A percentile compares a stretch with the other conserved stretches of the same genome.
Conservation (phyloP, 2,113 vertebrate genomes). For the Pogona vitticeps region DNA sequence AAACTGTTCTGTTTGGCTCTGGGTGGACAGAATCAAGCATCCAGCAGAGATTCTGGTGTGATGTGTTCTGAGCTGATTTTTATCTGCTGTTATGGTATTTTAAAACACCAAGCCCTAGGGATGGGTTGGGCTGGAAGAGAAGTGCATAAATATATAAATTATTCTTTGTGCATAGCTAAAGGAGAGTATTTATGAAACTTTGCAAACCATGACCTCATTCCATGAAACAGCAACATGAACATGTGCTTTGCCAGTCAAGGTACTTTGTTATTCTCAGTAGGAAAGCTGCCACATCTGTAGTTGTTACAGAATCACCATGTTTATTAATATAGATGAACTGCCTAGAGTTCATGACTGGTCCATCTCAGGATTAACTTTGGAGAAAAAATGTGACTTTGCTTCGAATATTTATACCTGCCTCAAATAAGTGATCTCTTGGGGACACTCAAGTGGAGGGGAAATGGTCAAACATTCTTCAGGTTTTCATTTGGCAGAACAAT, state of each 20-base stretch:
- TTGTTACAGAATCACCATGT: neutral
- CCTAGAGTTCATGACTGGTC: neutral
- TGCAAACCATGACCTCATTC: constrained; percentile 4
- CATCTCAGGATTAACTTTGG: neutral
- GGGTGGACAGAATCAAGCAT: neutral
- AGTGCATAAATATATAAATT: constrained; percentile 19
- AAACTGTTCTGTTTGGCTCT: neutral
- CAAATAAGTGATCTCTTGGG: neutral
- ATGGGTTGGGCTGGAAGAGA: neutral
- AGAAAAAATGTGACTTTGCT: neutral
- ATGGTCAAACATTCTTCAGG: neutral
- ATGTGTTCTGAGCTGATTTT: neutral
- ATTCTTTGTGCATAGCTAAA: neutral
- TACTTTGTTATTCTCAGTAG: neutral
- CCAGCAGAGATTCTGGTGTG: neutral
- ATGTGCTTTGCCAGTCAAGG: neutral
- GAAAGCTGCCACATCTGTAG: neutral
- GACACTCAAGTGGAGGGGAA: neutral
- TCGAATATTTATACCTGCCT: constrained; percentile 1
- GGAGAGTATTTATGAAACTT: constrained; percentile 1
- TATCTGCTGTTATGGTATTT: neutral
- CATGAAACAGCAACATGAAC: constrained; percentile 2
- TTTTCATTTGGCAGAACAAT: neutral
- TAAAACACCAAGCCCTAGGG: neutral
- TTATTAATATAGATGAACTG: neutral